A percentile compares a stretch with the other conserved stretches of the same genome.
phyloP scores from a whole-genome alignment of 2,888 invertebrate species.

The Octonoba sinensis region DNA sequence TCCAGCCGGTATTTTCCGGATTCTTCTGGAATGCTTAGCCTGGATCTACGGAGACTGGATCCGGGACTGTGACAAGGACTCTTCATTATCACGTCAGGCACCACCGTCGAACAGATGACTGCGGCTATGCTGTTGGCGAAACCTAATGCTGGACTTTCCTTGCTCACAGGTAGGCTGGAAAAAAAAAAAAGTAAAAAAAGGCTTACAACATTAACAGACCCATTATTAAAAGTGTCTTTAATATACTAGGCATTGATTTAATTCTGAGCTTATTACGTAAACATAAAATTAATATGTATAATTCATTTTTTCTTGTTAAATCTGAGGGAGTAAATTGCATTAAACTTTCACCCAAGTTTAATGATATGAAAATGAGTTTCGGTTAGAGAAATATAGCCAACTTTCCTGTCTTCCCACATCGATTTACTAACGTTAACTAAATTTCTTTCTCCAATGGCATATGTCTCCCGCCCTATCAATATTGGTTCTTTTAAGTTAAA shows the following conservation, averaged over 20 bases:
- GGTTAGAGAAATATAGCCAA: too few relatives aligned
- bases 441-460: too few relatives aligned
- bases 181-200: not conserved
- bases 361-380: too few relatives aligned
- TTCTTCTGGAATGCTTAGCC: constrained; percentile 61
- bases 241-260: not conserved
- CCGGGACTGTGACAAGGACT: constrained; percentile 59
- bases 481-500: too few relatives aligned
- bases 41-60: constrained; percentile 55
- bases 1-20: constrained; percentile 14
- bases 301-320: too few relatives aligned
- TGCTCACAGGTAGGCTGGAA: constrained; percentile 63
- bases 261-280: not conserved
- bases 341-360: too few relatives aligned
- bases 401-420: too few relatives aligned
- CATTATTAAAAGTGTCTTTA: not conserved
- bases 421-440: too few relatives aligned
- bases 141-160: constrained; percentile 64
- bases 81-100: constrained; percentile 46
- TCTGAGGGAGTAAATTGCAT: too few relatives aligned
- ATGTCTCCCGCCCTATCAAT: too few relatives aligned
- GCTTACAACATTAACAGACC: not conserved
- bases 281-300: too few relatives aligned
- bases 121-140: constrained; percentile 57
- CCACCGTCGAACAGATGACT: constrained; percentile 46